Evolutionary conservation across 2,113 vertebrate genomes (phyloP).

Genomic region (Gambusia holbrooki): DNA sequence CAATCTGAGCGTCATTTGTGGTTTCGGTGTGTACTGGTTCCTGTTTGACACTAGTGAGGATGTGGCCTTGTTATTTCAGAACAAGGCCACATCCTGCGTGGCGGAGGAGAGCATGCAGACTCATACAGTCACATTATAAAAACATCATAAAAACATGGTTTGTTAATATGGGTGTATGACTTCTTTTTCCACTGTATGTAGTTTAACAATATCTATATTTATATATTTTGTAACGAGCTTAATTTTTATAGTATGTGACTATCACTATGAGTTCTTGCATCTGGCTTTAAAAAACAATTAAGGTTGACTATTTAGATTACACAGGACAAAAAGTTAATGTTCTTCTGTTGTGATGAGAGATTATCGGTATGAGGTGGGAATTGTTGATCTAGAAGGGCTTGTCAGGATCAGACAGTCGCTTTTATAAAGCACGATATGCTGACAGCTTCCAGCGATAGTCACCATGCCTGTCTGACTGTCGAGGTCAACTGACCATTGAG

Average conservation of each 20-base stretch:
- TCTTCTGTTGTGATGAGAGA: constrained; percentile 37
- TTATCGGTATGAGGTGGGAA: constrained; percentile 61
- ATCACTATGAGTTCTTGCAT: background rate
- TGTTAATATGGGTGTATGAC: background rate
- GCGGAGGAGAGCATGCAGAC: background rate
- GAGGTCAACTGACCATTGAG: constrained; percentile 29
- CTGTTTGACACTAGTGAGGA: background rate
- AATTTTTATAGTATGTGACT: background rate
- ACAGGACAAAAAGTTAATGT: background rate
- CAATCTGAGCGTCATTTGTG: background rate
- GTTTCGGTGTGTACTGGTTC: background rate
- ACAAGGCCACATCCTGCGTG: background rate
- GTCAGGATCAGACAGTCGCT: constrained; percentile 57
- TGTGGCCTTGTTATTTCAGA: too few species aligned
- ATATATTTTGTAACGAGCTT: background rate
- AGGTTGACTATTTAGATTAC: background rate
- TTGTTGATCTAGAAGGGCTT: constrained; percentile 57
- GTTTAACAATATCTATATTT: background rate
- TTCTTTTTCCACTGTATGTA: background rate
- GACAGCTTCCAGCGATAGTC: constrained; percentile 44
- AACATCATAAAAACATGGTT: background rate
- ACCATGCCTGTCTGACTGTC: constrained; percentile 14
- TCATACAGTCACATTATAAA: too few species aligned
- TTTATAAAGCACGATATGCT: constrained; percentile 57
- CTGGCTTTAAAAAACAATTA: too few species aligned